Evolutionary conservation across 2,888 invertebrate genomes (phyloP), one percentile per base, ranked within the genome.

Genomic region (Leptinotarsa juncta): DNA sequence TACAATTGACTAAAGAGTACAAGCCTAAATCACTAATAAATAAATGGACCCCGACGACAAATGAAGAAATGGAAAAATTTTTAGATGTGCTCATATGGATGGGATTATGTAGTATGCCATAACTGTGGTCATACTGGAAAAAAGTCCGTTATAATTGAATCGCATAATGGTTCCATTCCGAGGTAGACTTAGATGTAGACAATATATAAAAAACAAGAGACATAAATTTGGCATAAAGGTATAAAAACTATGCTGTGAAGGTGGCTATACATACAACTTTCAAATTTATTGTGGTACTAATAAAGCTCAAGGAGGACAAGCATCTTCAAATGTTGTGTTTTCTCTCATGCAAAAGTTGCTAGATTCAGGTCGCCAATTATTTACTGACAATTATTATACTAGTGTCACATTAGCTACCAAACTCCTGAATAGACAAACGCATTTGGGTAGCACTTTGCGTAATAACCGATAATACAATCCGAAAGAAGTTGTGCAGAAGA

Each of bases 121-220:
- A 55, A n/a, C 55, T 10, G 18, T 57, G 55, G 55, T 20, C 10
- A 57, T 57, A 57, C 14, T 57, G 55, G 20, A 57, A 57, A 57
- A 57, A 57, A 0, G 20, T 57, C 55, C 55, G 55, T 18, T 57
- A 18, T 57, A n/a, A 20, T 57, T 20, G 18, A 16, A 57, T 57
- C 55, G 18, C 12, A 57, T 57, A 12, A 66, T 66, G 65, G 18
- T 66, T 18, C 49, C 62, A 60, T 70, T 70, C 50, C 57, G 70
- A 70, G 60, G 60, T 57, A 48, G 70, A 57, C 60, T 70, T 48
- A 49, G 42, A 60, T 50, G 51, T 18, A 57, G 57, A 23, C 57
- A 70, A 70, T 60, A 48, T 48, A 70, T 70, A 60, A 62, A 60
- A 70, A 70, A 66, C 65, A 66, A 66, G 18, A 66, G 65, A 49